Evolutionary conservation across 1,140 invertebrate genomes (phyloP).

Genomic region (Phortica variegata): DNA sequence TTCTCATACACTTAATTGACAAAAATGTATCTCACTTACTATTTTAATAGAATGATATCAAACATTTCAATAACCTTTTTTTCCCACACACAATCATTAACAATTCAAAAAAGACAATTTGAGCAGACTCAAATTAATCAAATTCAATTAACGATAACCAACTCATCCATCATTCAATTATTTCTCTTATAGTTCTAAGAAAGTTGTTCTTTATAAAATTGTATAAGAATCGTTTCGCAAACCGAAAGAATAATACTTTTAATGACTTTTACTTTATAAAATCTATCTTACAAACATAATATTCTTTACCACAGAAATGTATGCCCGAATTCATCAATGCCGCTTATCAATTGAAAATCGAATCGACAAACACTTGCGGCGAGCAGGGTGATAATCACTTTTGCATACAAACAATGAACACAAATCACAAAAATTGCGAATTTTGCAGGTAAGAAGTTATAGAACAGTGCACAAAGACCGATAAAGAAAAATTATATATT

Average conservation of each 20-base stretch:
- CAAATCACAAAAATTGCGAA: slow-evolving; percentile 60
- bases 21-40: too few relatives aligned
- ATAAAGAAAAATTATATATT: neutral
- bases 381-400: slow-evolving; percentile 73
- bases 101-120: neutral
- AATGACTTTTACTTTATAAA: too few relatives aligned
- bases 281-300: too few relatives aligned
- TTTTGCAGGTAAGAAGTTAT: slow-evolving; percentile 50
- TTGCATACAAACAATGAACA: slow-evolving; percentile 83
- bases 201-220: too few relatives aligned
- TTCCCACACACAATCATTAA: neutral
- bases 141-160: too few relatives aligned
- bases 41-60: neutral
- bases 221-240: too few relatives aligned
- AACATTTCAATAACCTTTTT: neutral
- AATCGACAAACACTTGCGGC: slow-evolving; percentile 95
- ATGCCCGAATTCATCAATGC: slow-evolving; percentile 96
- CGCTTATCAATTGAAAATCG: slow-evolving; percentile 82
- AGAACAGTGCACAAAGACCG: neutral
- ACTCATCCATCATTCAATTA: too few relatives aligned
- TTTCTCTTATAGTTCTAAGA: too few relatives aligned
- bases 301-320: slow-evolving; percentile 71
- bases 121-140: neutral
- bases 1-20: too few relatives aligned
- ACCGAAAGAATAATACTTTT: too few relatives aligned